Percentiles rank a stretch among this genome's conserved stretches.
Evolutionary conservation across 2,113 vertebrate species (phyloP).

Genomic region (Tragelaphus scriptus): DNA sequence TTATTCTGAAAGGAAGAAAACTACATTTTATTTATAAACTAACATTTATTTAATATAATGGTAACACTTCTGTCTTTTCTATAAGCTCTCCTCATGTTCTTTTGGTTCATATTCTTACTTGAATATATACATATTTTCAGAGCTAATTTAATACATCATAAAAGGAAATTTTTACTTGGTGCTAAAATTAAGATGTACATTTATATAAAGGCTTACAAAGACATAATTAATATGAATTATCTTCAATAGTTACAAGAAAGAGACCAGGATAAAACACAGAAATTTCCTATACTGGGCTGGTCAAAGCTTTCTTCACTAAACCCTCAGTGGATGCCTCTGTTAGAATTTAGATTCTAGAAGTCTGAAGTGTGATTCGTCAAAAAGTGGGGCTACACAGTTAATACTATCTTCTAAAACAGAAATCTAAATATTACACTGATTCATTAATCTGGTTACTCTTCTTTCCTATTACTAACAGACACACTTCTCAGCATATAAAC

Average conservation of each 20-base stretch:
- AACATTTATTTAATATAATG: slow-evolving; percentile 2
- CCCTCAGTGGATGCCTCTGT: not conserved
- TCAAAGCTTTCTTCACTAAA: slow-evolving; percentile 18
- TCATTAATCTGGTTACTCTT: not conserved
- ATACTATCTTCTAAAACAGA: slow-evolving; percentile 4
- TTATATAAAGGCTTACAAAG: slow-evolving; percentile 8
- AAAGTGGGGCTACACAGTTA: not conserved
- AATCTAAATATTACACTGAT: not conserved
- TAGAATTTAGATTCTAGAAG: not conserved
- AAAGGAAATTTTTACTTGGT: not conserved
- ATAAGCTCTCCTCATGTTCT: not conserved
- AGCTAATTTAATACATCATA: not conserved
- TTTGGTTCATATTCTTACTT: slow-evolving; percentile 40
- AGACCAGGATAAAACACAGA: slow-evolving; percentile 11
- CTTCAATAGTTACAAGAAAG: slow-evolving; percentile 9
- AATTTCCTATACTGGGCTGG: not conserved
- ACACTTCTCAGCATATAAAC: slow-evolving; percentile 10
- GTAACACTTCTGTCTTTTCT: slow-evolving; percentile 31
- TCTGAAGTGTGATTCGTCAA: slow-evolving; percentile 24
- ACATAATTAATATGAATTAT: slow-evolving; percentile 33
- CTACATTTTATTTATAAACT: slow-evolving; percentile 47
- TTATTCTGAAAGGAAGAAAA: slow-evolving; percentile 49
- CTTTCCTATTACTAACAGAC: not conserved
- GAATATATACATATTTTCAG: slow-evolving; percentile 10
- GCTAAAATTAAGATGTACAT: slow-evolving; percentile 27